Evolutionary conservation across 2,888 invertebrate genomes (phyloP).

Genomic region (Ariolimax columbianus): DNA sequence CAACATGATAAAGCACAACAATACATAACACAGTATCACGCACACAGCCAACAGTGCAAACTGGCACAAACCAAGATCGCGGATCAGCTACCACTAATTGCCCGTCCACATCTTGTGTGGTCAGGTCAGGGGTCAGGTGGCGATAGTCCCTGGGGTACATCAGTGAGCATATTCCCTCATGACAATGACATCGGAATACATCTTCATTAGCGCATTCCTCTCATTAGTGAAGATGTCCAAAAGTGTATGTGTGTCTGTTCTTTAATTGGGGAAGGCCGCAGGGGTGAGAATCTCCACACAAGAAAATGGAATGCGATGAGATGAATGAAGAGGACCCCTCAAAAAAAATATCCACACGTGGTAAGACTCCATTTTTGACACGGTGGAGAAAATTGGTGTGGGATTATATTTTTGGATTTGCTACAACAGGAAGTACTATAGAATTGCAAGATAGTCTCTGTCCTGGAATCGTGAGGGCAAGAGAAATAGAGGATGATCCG

Average conservation of each 20-base stretch:
- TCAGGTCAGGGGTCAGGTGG: conserved; percentile 38
- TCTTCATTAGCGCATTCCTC: conserved; percentile 41
- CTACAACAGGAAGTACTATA: no score
- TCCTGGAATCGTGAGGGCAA: no score
- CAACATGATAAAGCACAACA: no score
- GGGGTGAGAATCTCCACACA: neutral
- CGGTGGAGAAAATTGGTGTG: no score
- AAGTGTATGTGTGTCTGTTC: neutral
- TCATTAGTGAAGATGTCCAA: conserved; percentile 34
- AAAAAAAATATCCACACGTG: neutral
- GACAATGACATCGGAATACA: conserved; percentile 37
- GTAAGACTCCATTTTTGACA: neutral
- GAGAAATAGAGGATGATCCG: no score
- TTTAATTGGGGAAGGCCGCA: neutral
- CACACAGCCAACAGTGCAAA: no score
- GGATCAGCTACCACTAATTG: conserved; percentile 30
- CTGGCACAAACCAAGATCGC: no score
- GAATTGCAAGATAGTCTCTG: no score
- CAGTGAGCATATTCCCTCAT: neutral
- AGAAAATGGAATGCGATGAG: neutral
- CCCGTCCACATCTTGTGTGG: conserved; percentile 17
- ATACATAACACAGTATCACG: no score
- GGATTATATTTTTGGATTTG: no score
- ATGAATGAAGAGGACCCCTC: neutral
- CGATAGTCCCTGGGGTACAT: conserved; percentile 37